phyloP scores from a whole-genome alignment of 2,888 invertebrate genomes.

The Blera fallax region DNA sequence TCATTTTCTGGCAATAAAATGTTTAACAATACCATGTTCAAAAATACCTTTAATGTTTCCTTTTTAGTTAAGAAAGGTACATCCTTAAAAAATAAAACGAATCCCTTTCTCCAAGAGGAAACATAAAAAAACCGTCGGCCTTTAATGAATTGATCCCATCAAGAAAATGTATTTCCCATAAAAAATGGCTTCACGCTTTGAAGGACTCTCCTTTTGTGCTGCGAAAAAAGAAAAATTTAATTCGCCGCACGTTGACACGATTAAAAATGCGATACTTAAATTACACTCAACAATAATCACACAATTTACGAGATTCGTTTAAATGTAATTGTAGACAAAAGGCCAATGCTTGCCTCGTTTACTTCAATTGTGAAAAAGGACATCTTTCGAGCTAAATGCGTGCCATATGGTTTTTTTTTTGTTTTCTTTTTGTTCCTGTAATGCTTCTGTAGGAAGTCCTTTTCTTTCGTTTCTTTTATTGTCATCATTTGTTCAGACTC shows the following conservation, averaged over 20 bases:
- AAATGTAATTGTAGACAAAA: neutral
- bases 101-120: neutral
- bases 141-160: constrained; percentile 2
- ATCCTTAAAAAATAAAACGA: neutral
- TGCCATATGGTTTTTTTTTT: neutral
- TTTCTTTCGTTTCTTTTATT: neutral
- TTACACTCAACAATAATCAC: neutral
- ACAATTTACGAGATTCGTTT: neutral
- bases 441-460: neutral
- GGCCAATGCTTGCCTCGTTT: neutral
- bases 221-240: neutral
- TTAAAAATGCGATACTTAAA: constrained; percentile 3
- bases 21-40: neutral
- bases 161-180: neutral
- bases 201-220: neutral
- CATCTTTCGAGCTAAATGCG: neutral
- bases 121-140: neutral
- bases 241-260: neutral
- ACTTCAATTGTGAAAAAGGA: neutral
- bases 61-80: no score
- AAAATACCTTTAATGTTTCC: neutral
- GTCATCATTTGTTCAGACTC: neutral
- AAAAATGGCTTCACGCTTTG: neutral
- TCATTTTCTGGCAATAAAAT: neutral
- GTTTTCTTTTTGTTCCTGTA: neutral